Evolutionary conservation across 2,888 invertebrate genomes (phyloP).

Genomic region (Nymphalis polychloros): DNA sequence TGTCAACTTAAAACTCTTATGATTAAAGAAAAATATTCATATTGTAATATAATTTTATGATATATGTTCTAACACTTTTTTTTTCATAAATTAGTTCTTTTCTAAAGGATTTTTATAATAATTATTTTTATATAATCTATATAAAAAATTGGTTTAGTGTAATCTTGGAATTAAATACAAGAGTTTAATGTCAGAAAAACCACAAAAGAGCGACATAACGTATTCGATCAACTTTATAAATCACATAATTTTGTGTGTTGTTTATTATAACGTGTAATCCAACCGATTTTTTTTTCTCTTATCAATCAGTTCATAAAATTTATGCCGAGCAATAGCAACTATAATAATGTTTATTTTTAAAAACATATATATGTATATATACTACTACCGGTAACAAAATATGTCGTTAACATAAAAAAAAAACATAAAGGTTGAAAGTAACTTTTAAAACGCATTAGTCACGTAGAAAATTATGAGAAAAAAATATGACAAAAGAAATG

Average conservation of each 20-base stretch:
- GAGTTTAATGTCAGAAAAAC: conserved; percentile 7
- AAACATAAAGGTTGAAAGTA: no score
- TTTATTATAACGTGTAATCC: conserved; percentile 53
- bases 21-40: no score
- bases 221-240: conserved; percentile 21
- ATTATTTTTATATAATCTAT: background rate
- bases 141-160: background rate
- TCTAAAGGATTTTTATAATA: background rate
- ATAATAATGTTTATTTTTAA: no score
- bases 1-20: background rate
- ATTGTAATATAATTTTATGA: background rate
- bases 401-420: no score
- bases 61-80: background rate
- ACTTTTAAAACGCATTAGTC: no score
- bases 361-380: no score
- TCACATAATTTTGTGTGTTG: conserved; percentile 46
- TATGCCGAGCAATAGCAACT: no score
- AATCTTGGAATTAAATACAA: background rate
- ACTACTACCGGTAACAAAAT: no score
- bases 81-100: background rate
- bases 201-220: conserved; percentile 27
- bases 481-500: no score
- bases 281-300: conserved; percentile 50
- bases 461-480: no score
- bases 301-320: no score